phyloP scores from a whole-genome alignment of 1,140 invertebrate species.

The Philaenus spumarius region DNA sequence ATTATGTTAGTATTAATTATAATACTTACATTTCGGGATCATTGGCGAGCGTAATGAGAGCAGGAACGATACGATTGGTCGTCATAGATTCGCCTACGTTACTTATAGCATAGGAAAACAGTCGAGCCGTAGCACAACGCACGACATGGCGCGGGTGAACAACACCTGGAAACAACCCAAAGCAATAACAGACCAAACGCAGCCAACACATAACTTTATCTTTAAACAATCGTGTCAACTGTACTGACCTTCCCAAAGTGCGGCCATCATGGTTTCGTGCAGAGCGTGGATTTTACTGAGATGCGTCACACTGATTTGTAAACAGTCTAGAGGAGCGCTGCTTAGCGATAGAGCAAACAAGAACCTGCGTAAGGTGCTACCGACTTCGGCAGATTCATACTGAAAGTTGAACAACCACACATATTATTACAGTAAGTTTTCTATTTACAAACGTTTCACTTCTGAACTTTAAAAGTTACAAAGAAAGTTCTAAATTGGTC shows the following conservation, averaged over 20 bases:
- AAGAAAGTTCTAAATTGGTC: too few species aligned
- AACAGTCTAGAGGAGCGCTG: constrained; percentile 45
- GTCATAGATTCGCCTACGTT: constrained; percentile 50
- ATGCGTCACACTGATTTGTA: constrained; percentile 41
- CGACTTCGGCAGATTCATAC: constrained; percentile 41
- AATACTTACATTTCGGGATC: constrained; percentile 58
- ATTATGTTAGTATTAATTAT: too few species aligned
- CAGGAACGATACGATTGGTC: constrained; percentile 54
- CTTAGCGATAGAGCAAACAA: constrained; percentile 46
- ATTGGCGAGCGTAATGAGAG: constrained; percentile 61
- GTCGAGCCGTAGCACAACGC: constrained; percentile 47
- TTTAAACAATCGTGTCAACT: constrained; percentile 2
- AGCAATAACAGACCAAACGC: background rate
- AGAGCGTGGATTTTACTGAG: constrained; percentile 33
- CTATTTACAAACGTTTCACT: too few species aligned
- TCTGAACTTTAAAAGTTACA: too few species aligned
- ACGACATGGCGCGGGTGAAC: constrained; percentile 56
- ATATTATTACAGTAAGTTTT: background rate
- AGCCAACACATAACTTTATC: too few species aligned
- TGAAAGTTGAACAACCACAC: too few species aligned
- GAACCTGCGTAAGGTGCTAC: constrained; percentile 44
- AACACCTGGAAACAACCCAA: constrained; percentile 45
- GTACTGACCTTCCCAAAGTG: constrained; percentile 59
- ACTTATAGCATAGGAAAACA: constrained; percentile 53
- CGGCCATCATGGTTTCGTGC: constrained; percentile 40